A percentile compares a stretch with the other conserved stretches of the same genome.
Conservation (phyloP, 1,140 invertebrate species). For the Bombyx mori region ASM3026992v2 NC_085112.1:11872001-11872500, state of each 20-base stretch:
- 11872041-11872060: conserved; percentile 98
- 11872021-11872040: conserved; percentile 91
- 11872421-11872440: conserved; percentile 67
- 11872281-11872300: conserved; percentile 95
- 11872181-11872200: conserved; percentile 88
- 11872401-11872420: conserved; percentile 68
- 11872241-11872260: conserved; percentile 93
- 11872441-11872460: conserved; percentile 77
- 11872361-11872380: conserved; percentile 85
- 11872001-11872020: conserved; percentile 97
- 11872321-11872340: conserved; percentile 91
- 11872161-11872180: conserved; percentile 93
- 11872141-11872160: conserved; percentile 91
- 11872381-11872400: conserved; percentile 65
- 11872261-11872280: conserved; percentile 95
- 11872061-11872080: conserved; percentile 95
- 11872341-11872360: conserved; percentile 87
- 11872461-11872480: conserved; percentile 65
- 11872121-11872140: conserved; percentile 87
- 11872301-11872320: conserved; percentile 94
- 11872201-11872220: conserved; percentile 89
- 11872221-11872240: conserved; percentile 94
- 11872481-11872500: conserved; percentile 59
- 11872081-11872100: conserved; percentile 95
- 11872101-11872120: conserved; percentile 91